These are phyloP conservation scores for Flexamia atlantica DNA, from an alignment of 2,888 invertebrate genomes.

Conservation along the genomic window DNA sequence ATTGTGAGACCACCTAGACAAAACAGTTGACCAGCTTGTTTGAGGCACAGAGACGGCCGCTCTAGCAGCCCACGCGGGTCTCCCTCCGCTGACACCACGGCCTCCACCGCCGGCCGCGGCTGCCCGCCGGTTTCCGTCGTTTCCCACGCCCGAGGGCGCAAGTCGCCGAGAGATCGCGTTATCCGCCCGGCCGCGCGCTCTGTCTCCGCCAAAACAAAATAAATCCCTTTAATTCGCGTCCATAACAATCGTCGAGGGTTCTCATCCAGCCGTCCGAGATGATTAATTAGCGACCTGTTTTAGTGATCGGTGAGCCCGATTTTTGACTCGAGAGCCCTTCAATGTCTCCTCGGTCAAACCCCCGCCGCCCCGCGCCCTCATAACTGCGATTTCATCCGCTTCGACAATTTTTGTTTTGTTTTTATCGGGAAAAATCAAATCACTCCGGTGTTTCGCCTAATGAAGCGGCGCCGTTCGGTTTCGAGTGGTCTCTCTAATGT, in stretches of 20 bases:
- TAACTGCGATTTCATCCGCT: neutral
- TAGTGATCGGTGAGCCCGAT: constrained; percentile 21
- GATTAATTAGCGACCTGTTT: constrained; percentile 26
- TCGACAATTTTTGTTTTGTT: neutral
- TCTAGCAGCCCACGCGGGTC: too few species aligned
- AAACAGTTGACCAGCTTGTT: too few species aligned
- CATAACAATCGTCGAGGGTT: constrained; percentile 26
- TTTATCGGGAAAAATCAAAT: constrained; percentile 16
- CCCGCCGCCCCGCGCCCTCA: neutral
- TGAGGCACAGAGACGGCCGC: too few species aligned
- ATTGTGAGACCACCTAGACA: too few species aligned
- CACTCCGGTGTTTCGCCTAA: neutral
- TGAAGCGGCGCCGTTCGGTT: neutral
- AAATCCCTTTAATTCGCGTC: constrained; percentile 13
- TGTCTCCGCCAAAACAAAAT: constrained; percentile 43
- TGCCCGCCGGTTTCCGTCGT: neutral
- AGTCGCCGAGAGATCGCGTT: constrained; percentile 8
- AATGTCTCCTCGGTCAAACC: neutral
- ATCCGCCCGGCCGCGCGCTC: constrained; percentile 22
- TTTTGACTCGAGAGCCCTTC: constrained; percentile 32
- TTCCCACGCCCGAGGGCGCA: constrained; percentile 21
- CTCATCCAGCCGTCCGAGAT: constrained; percentile 34
- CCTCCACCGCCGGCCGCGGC: neutral
- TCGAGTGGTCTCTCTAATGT: neutral
- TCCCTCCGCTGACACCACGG: neutral